Evolutionary conservation across 2,888 invertebrate genomes (phyloP), one percentile per base, ranked within the genome.

Genomic region (Omphaloscelis lunosa): DNA sequence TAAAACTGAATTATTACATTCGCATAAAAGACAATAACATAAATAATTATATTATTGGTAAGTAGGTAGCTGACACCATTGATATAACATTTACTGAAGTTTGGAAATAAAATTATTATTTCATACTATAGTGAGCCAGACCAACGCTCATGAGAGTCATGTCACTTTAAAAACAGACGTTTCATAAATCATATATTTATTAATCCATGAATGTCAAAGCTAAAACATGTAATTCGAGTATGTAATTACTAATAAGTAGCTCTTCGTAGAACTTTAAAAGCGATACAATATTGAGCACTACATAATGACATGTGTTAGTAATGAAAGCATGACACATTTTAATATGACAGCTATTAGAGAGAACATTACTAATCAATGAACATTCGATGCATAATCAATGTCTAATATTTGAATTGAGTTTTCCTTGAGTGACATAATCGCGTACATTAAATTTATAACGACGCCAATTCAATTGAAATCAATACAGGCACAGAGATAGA

Each of bases 301-400:
- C 53, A 51, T 70, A 76, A 58, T 80, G 62, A 70, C 85, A 88
- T 83, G 71, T 89, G 89, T 80, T 83, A 73, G 72, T 48, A 80
- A 84, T 88, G 83, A 86, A 77, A 74, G 68, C 56, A 76, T 89
- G 88, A 88, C 83, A 89, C 81, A 89, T 85, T 84, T 74, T 67
- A 79, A 67, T 59, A 71, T 70, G 67, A 76, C 34, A 68, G 63
- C 69, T 67, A 78, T 80, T 45, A 72, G 7, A 78, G 79, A 83
- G 45, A 61, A 68, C 75, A 62, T 81, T 73, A 56, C 45, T 79
- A 81, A 80, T 83, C 71, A 73, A 70, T 82, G 56, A 80, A 74
- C 62, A 71, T 76, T 75, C 61, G 29, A 72, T 72, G 34, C 74
- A 73, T 79, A 82, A 82, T 82, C 72, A 69, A 59, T 58, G 9